A percentile compares a stretch with the other conserved stretches of the same genome.
phyloP scores from a whole-genome alignment of 1,140 invertebrate species.

The Atta colombica region DNA sequence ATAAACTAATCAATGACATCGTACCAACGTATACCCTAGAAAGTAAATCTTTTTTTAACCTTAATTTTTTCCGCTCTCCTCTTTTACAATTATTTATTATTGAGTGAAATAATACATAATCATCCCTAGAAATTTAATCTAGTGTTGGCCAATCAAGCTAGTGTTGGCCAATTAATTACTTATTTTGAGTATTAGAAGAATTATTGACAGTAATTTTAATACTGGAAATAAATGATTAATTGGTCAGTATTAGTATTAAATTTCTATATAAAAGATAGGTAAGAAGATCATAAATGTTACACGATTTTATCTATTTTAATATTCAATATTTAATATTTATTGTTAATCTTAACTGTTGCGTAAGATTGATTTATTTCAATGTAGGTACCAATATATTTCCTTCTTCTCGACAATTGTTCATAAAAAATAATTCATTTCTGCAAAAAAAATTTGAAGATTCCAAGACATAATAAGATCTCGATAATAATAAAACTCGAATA shows the following conservation, averaged over 20 bases:
- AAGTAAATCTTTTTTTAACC: slow-evolving; percentile 19
- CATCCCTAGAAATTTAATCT: neutral
- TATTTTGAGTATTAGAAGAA: too few species aligned
- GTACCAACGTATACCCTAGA: neutral
- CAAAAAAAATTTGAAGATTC: neutral
- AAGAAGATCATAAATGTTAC: neutral
- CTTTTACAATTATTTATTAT: neutral
- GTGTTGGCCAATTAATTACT: too few species aligned
- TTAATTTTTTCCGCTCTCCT: neutral
- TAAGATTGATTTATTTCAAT: neutral
- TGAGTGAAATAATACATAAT: neutral
- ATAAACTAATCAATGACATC: slow-evolving; percentile 35
- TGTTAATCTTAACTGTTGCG: neutral
- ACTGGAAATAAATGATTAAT: too few species aligned
- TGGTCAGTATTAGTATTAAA: too few species aligned
- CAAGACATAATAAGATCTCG: neutral
- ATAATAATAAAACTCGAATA: neutral
- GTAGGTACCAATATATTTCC: neutral
- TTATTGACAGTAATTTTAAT: too few species aligned
- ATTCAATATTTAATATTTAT: neutral
- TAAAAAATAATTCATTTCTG: neutral
- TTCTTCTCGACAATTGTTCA: neutral
- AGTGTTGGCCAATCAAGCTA: too few species aligned
- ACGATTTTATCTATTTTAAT: neutral
- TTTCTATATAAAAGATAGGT: too few species aligned